phyloP scores from a whole-genome alignment of 2,113 vertebrate genomes.

The Syrrhaptes paradoxus region DNA sequence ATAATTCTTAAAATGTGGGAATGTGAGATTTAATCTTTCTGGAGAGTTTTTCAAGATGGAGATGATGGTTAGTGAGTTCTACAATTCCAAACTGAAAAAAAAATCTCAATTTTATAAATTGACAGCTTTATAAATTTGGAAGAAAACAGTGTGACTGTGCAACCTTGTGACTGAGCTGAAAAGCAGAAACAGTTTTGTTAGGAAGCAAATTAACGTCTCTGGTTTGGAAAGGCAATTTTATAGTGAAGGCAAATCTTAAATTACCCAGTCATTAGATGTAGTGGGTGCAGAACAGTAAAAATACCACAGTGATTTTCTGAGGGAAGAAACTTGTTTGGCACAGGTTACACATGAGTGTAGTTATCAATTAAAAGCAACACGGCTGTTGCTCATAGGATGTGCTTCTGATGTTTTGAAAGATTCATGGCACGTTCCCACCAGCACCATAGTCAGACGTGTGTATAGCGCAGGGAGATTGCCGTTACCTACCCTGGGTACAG shows the following conservation, averaged over 20 bases:
- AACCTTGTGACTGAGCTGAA: not conserved
- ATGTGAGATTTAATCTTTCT: not conserved
- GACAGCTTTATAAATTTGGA: not conserved
- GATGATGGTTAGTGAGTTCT: not conserved
- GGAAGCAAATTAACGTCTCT: not conserved
- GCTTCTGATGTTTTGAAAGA: not conserved
- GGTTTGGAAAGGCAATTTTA: not conserved
- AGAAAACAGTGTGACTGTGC: not conserved
- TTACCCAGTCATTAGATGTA: not conserved
- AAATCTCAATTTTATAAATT: not conserved
- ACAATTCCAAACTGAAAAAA: not conserved
- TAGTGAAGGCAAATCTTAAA: not conserved
- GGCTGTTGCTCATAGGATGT: rapidly evolving
- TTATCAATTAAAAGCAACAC: not conserved
- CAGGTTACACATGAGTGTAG: not conserved
- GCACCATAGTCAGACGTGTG: not conserved
- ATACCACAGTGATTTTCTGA: not conserved
- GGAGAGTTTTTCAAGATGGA: not conserved
- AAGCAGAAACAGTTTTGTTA: not conserved
- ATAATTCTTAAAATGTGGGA: not conserved
- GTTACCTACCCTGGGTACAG: slow-evolving; percentile 82
- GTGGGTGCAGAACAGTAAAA: not conserved
- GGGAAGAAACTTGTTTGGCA: not conserved
- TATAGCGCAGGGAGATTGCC: not conserved
- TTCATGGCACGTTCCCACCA: not conserved